Evolutionary conservation across 1,140 invertebrate genomes (phyloP), one percentile per base, ranked within the genome.

Genomic region (Pogonus chalceus): DNA sequence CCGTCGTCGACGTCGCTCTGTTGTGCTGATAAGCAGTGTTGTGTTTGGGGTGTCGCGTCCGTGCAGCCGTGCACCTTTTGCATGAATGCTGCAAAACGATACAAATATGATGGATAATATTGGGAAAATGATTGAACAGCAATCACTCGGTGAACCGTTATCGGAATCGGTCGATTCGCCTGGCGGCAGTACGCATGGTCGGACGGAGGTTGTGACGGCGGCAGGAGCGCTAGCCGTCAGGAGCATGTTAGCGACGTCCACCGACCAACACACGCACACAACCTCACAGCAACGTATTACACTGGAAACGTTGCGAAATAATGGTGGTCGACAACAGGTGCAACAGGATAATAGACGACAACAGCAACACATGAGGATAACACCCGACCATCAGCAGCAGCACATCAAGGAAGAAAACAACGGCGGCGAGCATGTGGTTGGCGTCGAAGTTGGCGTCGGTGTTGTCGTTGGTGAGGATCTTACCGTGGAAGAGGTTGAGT

Each of bases 101-200:
- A 55, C 49, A 52, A 55, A 24, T 57, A 65, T 66, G 62, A 81
- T 82, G 79, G 80, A 81, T 70, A 79, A 79, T 66, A 78, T 81
- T 69, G 78, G 73, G 66, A 77, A 80, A 64, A 80, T 82, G 72
- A 74, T 79, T 66, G 78, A 81, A 72, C 74, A 78, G 64, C 77
- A 77, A 70, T 69, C 76, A 66, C 75, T 79, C 65, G 75, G 71
- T 67, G 73, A 79, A 69, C 76, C 76, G 65, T 76, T 69, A 70
- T 71, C 65, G 68, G 77, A 73, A 60, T 72, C 72, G 72, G 77
- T 78, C 71, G 74, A 77, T 74, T 73, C 70, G 56, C 65, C 67
- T 52, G 73, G 68, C 60, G 67, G 69, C 63, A 67, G 68, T 65
- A 61, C 72, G 69, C 71, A 75, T 71, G 76, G 62, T 43, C 59